Percentiles rank a stretch among this genome's conserved stretches.
Evolutionary conservation across 2,113 vertebrate genomes (phyloP).

Genomic region (Trematomus loennbergii): DNA sequence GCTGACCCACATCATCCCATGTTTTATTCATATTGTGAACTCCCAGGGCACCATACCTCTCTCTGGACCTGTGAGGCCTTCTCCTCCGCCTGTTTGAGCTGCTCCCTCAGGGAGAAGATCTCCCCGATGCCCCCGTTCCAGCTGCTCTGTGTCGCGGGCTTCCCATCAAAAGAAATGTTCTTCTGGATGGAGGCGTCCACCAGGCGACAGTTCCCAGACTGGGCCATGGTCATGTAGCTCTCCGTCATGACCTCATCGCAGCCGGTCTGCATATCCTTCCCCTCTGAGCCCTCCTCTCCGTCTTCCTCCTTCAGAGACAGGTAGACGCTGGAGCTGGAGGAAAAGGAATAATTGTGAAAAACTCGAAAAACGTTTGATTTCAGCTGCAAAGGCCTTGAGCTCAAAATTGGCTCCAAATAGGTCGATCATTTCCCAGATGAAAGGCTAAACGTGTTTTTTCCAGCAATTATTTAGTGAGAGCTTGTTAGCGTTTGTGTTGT

Average conservation of each 20-base stretch:
- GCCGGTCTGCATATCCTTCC: conserved; percentile 49
- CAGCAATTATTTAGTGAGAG: background rate
- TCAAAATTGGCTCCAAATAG: background rate
- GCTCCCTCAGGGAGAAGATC: conserved; percentile 83
- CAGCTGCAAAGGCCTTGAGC: background rate
- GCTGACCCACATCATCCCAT: background rate
- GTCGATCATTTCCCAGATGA: too few relatives aligned
- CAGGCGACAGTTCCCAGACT: conserved; percentile 74
- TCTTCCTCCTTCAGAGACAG: conserved; percentile 80
- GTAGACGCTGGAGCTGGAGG: conserved; percentile 78
- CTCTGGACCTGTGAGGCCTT: conserved; percentile 83
- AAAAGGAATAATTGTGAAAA: background rate
- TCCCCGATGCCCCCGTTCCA: conserved; percentile 83
- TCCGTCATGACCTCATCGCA: conserved; percentile 68
- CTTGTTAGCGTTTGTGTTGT: background rate
- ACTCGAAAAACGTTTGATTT: background rate
- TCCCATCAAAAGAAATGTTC: conserved; percentile 87
- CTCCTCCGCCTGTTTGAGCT: conserved; percentile 88
- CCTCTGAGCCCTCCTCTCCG: conserved; percentile 52
- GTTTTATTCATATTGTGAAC: conserved; percentile 9
- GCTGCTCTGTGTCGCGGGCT: conserved; percentile 78
- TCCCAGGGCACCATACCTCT: conserved; percentile 77
- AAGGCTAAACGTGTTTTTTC: too few relatives aligned
- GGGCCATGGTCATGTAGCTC: conserved; percentile 78
- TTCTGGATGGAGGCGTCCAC: conserved; percentile 86